A percentile compares a stretch with the other conserved stretches of the same genome.
Conservation (phyloP, 2,888 invertebrate genomes). For the Dorcus parallelipipedus region DNA sequence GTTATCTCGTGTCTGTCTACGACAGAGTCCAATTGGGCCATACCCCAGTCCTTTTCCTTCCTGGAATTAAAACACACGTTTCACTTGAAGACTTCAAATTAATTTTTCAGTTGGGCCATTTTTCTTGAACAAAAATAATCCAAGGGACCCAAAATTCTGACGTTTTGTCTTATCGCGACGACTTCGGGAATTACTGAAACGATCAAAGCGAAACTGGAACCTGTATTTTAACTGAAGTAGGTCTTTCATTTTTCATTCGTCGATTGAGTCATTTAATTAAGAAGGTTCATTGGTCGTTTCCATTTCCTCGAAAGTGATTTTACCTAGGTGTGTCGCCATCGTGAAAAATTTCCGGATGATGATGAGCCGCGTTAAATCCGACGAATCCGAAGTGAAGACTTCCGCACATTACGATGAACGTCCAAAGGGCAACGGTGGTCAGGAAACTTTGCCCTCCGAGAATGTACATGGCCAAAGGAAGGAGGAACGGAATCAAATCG, state of each 20-base stretch:
- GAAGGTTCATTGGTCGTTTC: no score
- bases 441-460: constrained; percentile 36
- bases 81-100: no score
- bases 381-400: constrained; percentile 61
- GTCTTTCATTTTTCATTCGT: no score
- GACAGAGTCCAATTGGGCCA: constrained; percentile 71
- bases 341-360: constrained; percentile 73
- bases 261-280: no score
- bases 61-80: constrained; percentile 36
- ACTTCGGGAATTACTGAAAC: no score
- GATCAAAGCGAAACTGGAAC: no score
- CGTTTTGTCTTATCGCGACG: no score
- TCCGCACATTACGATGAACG: constrained; percentile 53
- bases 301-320: not conserved
- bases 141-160: no score
- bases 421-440: constrained; percentile 52
- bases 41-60: constrained; percentile 66
- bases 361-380: constrained; percentile 71
- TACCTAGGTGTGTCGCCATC: constrained; percentile 69
- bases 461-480: constrained; percentile 27
- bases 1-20: constrained; percentile 68
- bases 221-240: no score
- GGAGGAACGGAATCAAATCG: constrained; percentile 37
- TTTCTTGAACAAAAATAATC: no score
- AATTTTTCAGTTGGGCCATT: no score